These are phyloP conservation scores for Coboldia fuscipes DNA, from an alignment of 1,140 invertebrate species.

Conservation along the genomic window DNA sequence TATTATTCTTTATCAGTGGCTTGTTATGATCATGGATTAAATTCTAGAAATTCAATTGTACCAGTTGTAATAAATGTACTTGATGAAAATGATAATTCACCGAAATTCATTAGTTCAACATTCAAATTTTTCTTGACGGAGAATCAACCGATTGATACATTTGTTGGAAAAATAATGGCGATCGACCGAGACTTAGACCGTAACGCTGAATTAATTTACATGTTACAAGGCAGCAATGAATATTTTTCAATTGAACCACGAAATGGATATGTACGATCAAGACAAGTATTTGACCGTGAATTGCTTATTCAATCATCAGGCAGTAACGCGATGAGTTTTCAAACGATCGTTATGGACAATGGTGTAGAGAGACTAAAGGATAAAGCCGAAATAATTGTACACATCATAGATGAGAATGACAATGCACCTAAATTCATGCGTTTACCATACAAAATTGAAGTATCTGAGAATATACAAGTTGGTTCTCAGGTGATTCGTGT, in stretches of 20 bases:
- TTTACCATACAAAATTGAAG: constrained; percentile 60
- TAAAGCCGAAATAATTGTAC: constrained; percentile 73
- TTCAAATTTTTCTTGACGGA: constrained; percentile 71
- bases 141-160: constrained; percentile 70
- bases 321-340: constrained; percentile 54
- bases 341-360: constrained; percentile 74
- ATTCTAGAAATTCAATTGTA: constrained; percentile 54
- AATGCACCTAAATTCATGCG: constrained; percentile 70
- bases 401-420: constrained; percentile 80
- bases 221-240: constrained; percentile 46
- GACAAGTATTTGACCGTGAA: constrained; percentile 71
- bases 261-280: constrained; percentile 79
- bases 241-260: constrained; percentile 76
- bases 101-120: constrained; percentile 66
- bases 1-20: constrained; percentile 73
- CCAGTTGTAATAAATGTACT: constrained; percentile 77
- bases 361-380: constrained; percentile 57
- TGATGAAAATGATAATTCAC: constrained; percentile 92
- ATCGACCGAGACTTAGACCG: constrained; percentile 75
- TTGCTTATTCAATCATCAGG: constrained; percentile 50
- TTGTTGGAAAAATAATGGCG: constrained; percentile 73
- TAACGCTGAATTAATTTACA: constrained; percentile 81
- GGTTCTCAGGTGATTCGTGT: constrained; percentile 66
- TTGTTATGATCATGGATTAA: constrained; percentile 54
- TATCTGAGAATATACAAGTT: constrained; percentile 58